Percentiles rank a stretch among this genome's conserved stretches.
phyloP scores from a whole-genome alignment of 2,797 vertebrate species.

The Scarus forsteni region DNA sequence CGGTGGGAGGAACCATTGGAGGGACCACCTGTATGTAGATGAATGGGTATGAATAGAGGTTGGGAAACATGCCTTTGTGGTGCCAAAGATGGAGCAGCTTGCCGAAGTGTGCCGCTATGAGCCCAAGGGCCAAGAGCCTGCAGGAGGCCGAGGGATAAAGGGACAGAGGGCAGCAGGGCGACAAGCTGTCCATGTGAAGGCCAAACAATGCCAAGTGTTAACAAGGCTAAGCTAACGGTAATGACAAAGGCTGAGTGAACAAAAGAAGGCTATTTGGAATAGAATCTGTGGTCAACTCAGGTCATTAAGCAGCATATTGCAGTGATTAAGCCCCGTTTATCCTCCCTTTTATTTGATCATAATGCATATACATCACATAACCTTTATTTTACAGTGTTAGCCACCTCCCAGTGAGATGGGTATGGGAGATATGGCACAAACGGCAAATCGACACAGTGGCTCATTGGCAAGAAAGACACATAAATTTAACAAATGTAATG shows the following conservation, averaged over 20 bases:
- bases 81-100: slow-evolving; percentile 78
- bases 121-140: slow-evolving; percentile 48
- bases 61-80: slow-evolving; percentile 70
- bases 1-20: slow-evolving; percentile 11
- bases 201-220: slow-evolving; percentile 78
- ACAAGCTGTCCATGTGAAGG: slow-evolving; percentile 73
- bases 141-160: slow-evolving; percentile 60
- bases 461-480: too few species aligned
- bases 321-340: slow-evolving; percentile 41
- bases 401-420: slow-evolving; percentile 16
- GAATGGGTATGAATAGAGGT: slow-evolving; percentile 54
- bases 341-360: slow-evolving; percentile 33
- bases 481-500: too few species aligned
- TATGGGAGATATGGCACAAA: slow-evolving; percentile 7
- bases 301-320: slow-evolving; percentile 57
- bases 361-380: slow-evolving; percentile 52
- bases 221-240: slow-evolving; percentile 69
- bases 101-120: slow-evolving; percentile 81
- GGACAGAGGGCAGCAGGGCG: slow-evolving; percentile 75
- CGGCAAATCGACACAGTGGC: too few species aligned
- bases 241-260: slow-evolving; percentile 64
- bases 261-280: slow-evolving; percentile 64
- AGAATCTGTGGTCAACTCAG: slow-evolving; percentile 57
- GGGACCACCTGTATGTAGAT: slow-evolving; percentile 85
- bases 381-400: slow-evolving; percentile 29